Base-by-base conservation (phyloP, 1,140 invertebrate species). In the Lepidurus packardi region DNA sequence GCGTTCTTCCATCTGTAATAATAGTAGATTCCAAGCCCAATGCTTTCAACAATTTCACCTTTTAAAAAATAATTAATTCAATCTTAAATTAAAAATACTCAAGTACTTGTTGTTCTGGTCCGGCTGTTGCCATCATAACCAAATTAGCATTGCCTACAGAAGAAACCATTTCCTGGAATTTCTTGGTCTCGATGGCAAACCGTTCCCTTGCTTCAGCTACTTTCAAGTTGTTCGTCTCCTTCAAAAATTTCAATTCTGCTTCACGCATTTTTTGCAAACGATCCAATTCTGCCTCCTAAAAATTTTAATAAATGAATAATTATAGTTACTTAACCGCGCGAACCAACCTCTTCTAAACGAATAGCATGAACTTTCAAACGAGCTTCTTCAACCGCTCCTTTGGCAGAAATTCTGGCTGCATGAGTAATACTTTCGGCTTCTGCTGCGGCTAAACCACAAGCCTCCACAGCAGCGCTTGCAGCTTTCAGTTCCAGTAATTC, bases 321-420 rank as follows among this genome's bases (percentile, higher is more conserved):
- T 34, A 34, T 34, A 34, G 34, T 34, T 34, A 34, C 34, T 34
- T 34, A 34, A 34, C 34, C 34, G 3, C 34, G 34, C 34, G 34
- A 34, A 83, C 84, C 83, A 82, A 86, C 86, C 74, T 87, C 84
- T 82, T 88, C 87, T 81, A 88, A 88, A 53, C 83, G 86, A 80
- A 82, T 82, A 47, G 87, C 87, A 80, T 86, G 82, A 42, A 85
- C 83, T 81, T 87, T 87, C 21, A 87, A 82, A 81, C 84, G 86
- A 7, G 87, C 86, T 80, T 87, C 85, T 43, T 87, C 86, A 16
- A 88, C 86, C 43, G 86, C 86, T 41, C 87, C 86, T 81, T 88
- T 86, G 25, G 85, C 87, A 82, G 87, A 86, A 81, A 88, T 88
- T 76, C 82, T 84, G 16, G 84, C 79, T n/a, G 87, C 83, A 80